Conservation (phyloP, 2,113 vertebrate species). For the Zapornia atra region DNA sequence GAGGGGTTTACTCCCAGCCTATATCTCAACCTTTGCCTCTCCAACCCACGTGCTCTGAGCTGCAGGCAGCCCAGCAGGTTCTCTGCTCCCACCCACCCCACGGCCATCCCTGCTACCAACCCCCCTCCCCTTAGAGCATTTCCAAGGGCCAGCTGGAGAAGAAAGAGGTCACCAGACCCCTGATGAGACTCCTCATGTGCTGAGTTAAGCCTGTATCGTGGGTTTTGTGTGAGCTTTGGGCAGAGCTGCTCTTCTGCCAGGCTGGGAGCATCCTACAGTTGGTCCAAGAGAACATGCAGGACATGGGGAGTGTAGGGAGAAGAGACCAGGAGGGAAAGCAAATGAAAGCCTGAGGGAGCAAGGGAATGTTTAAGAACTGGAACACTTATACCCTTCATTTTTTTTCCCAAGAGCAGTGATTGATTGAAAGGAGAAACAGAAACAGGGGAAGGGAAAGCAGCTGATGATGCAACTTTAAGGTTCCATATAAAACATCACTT, state of each 20-base stretch:
- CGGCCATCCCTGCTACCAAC: not conserved
- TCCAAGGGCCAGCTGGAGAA: not conserved
- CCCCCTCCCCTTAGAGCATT: not conserved
- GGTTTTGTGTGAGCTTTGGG: not conserved
- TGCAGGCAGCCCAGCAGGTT: not conserved
- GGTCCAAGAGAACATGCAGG: not conserved
- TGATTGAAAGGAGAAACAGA: not conserved
- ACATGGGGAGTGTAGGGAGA: accelerated
- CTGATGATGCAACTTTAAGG: not conserved
- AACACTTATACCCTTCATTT: too few relatives aligned
- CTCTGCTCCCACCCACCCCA: not conserved
- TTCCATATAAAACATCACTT: not conserved
- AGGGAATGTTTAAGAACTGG: not conserved
- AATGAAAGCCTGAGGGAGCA: not conserved
- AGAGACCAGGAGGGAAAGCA: not conserved
- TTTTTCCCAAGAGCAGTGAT: not conserved
- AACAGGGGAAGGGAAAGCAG: not conserved
- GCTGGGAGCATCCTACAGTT: not conserved
- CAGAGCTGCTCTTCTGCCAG: not conserved
- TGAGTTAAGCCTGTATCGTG: accelerated
- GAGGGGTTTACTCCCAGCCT: not conserved
- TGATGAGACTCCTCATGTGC: accelerated
- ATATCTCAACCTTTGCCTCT: not conserved
- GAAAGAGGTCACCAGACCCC: not conserved
- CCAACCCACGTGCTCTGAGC: accelerated